Conservation (phyloP, 1,140 invertebrate species). For the Dolichoris vasculosae region DNA sequence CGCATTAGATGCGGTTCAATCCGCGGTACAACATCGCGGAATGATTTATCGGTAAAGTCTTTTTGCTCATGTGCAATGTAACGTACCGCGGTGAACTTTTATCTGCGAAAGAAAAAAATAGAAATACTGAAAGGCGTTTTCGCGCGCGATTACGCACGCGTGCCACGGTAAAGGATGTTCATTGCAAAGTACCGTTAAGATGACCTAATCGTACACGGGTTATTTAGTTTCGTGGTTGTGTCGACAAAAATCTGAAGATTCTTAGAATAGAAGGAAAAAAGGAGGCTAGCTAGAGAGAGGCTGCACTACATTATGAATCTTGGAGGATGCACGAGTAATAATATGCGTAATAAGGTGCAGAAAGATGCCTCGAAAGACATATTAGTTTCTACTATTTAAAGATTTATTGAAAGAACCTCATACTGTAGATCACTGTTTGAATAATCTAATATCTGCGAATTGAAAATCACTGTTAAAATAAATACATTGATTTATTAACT, state of each 20-base stretch:
- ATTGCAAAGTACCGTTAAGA: constrained; percentile 62
- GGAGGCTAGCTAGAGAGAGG: neutral
- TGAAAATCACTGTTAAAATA: too few relatives aligned
- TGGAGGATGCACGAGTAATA: neutral
- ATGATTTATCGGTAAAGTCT: constrained; percentile 32
- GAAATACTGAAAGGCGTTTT: constrained; percentile 42
- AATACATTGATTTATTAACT: too few relatives aligned
- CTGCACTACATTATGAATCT: neutral
- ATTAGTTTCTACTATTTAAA: neutral
- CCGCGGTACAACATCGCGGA: neutral
- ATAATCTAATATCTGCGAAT: too few relatives aligned
- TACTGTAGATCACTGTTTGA: neutral
- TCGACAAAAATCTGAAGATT: constrained; percentile 5
- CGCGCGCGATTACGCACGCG: constrained; percentile 50
- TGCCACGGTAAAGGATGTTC: constrained; percentile 54
- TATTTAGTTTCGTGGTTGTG: constrained; percentile 56
- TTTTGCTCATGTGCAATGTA: neutral
- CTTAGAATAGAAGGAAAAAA: neutral
- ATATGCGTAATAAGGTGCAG: neutral
- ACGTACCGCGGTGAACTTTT: constrained; percentile 1
- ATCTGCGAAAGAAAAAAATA: neutral
- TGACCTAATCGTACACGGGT: constrained; percentile 61
- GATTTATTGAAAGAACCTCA: neutral
- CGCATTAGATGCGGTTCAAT: constrained; percentile 21
- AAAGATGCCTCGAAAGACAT: neutral